Evolutionary conservation across 2,113 vertebrate genomes (phyloP).

Genomic region (Otocyon megalotis): DNA sequence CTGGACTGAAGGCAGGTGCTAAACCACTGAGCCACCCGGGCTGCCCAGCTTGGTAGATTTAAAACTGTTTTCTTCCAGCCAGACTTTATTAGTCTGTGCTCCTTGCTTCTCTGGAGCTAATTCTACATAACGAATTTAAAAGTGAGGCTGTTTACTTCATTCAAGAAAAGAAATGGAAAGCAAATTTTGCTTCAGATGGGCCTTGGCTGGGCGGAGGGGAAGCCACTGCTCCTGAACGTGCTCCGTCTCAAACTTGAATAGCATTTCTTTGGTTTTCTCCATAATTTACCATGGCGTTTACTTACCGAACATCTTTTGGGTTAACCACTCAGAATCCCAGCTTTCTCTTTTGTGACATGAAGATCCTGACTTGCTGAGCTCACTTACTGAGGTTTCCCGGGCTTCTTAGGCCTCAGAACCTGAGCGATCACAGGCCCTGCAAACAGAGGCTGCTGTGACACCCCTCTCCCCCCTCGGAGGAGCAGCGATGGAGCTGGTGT

Average conservation of each 20-base stretch:
- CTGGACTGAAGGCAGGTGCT: too few relatives aligned
- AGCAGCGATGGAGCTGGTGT: too few relatives aligned
- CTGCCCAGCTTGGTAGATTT: neutral
- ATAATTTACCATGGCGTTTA: neutral
- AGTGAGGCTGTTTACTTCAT: neutral
- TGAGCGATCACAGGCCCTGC: neutral
- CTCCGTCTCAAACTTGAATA: neutral
- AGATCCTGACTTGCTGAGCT: neutral
- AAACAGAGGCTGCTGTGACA: neutral
- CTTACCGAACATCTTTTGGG: neutral
- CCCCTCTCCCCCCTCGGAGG: neutral
- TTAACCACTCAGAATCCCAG: neutral
- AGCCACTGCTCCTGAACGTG: neutral
- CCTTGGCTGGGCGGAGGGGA: neutral
- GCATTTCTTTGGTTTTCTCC: constrained; percentile 16
- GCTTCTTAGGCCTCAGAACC: neutral
- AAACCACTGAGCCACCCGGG: too few relatives aligned
- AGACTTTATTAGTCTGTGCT: neutral
- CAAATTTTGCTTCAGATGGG: neutral
- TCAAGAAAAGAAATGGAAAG: neutral
- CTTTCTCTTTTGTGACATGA: neutral
- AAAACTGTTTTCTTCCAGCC: neutral
- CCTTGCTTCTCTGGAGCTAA: neutral
- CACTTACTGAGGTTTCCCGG: neutral
- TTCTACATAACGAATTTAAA: neutral